phyloP scores from a whole-genome alignment of 2,888 invertebrate genomes.

The Diachrysia chrysitis region DNA sequence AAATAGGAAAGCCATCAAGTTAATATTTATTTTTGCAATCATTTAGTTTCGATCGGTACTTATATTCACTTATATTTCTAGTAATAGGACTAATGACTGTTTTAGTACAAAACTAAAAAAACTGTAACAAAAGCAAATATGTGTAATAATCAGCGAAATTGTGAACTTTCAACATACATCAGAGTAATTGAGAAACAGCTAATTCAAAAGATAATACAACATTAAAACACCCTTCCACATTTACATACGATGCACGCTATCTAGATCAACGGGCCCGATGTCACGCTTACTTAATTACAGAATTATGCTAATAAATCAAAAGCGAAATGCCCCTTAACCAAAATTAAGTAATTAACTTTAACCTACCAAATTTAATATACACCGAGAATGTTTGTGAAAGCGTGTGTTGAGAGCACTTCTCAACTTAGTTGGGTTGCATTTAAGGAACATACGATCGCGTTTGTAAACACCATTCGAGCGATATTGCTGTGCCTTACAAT shows the following conservation, averaged over 20 bases:
- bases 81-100: too few relatives aligned
- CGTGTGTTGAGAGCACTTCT: slow-evolving; percentile 58
- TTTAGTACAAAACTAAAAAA: too few relatives aligned
- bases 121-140: background rate
- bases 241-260: slow-evolving; percentile 55
- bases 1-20: too few relatives aligned
- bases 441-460: slow-evolving; percentile 73
- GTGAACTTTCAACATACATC: slow-evolving; percentile 7
- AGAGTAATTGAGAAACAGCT: slow-evolving; percentile 46
- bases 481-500: slow-evolving; percentile 65
- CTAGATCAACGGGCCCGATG: slow-evolving; percentile 65
- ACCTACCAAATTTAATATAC: slow-evolving; percentile 68
- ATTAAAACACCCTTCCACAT: slow-evolving; percentile 56
- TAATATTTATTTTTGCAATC: background rate
- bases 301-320: slow-evolving; percentile 82
- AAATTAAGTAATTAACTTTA: slow-evolving; percentile 85
- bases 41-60: background rate
- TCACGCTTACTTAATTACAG: slow-evolving; percentile 76
- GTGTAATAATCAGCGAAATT: background rate
- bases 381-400: slow-evolving; percentile 59
- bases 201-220: slow-evolving; percentile 55
- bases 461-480: slow-evolving; percentile 69
- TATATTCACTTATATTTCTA: too few relatives aligned
- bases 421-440: slow-evolving; percentile 59
- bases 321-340: slow-evolving; percentile 74